A percentile compares a stretch with the other conserved stretches of the same genome.
These are phyloP conservation scores for Maccullochella peelii DNA, from an alignment of 2,113 vertebrate species.

Conservation along the genomic window DNA sequence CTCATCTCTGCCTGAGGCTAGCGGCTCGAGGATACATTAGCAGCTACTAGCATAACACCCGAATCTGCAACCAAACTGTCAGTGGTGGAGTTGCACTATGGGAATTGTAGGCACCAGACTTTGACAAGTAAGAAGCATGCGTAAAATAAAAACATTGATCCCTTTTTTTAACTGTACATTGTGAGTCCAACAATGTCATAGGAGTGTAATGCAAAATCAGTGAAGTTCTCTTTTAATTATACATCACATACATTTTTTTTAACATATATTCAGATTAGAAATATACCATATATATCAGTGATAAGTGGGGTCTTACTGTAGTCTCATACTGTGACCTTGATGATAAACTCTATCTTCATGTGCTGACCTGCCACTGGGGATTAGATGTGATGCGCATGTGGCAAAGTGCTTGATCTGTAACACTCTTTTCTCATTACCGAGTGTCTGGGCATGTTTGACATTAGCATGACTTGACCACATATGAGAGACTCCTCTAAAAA, in stretches of 20 bases:
- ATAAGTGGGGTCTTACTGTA: background rate
- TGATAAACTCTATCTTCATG: background rate
- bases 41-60: background rate
- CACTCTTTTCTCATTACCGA: slow-evolving; percentile 23
- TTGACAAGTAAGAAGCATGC: background rate
- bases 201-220: background rate
- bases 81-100: background rate
- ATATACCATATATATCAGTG: background rate
- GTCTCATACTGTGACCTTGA: background rate
- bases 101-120: background rate
- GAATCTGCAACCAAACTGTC: background rate
- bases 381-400: slow-evolving; percentile 29
- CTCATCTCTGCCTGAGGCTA: too few relatives aligned
- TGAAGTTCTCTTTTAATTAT: background rate
- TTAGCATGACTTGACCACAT: slow-evolving; percentile 49
- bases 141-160: background rate
- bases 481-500: slow-evolving; percentile 27
- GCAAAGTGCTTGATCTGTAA: slow-evolving; percentile 41
- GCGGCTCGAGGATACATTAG: background rate
- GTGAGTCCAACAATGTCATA: background rate
- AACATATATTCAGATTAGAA: background rate
- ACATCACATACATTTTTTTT: background rate
- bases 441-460: slow-evolving; percentile 69
- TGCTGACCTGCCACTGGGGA: slow-evolving; percentile 10
- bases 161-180: too few relatives aligned